These are phyloP conservation scores for Mastomys coucha DNA, from an alignment of 2,113 vertebrate species.

Conservation along the genomic window DNA sequence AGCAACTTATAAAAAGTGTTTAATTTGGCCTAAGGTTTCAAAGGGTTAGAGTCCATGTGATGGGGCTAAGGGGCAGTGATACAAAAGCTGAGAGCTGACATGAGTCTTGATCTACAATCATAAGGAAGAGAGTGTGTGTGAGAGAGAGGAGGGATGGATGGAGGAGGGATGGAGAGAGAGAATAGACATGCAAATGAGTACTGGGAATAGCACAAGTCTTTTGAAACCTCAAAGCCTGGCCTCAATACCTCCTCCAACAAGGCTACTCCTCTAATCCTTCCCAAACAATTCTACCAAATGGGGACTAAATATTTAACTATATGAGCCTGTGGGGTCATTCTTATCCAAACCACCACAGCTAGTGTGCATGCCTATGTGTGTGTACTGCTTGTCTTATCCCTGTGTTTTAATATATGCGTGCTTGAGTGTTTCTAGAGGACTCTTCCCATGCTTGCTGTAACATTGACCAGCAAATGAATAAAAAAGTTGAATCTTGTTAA, in stretches of 20 bases:
- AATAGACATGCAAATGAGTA: no score
- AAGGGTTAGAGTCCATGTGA: not conserved
- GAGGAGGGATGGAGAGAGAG: not conserved
- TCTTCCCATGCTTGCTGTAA: not conserved
- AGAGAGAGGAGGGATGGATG: no score
- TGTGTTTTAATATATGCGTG: not conserved
- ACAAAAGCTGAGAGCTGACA: not conserved
- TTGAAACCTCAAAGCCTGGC: not conserved
- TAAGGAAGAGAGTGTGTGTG: not conserved
- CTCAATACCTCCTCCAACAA: not conserved
- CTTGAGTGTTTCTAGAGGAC: not conserved
- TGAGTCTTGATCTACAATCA: not conserved
- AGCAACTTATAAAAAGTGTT: not conserved
- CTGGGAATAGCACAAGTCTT: not conserved
- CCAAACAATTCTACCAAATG: not conserved
- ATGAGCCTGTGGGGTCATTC: not conserved
- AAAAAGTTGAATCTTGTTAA: not conserved
- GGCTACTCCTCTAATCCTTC: not conserved
- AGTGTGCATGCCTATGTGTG: not conserved
- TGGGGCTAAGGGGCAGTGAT: not conserved
- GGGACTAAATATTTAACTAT: not conserved
- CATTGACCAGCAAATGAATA: not conserved
- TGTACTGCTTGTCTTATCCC: not conserved
- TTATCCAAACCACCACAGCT: not conserved
- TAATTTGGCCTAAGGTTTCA: not conserved